These are phyloP conservation scores for Eurytemora carolleeae DNA, from an alignment of 1,140 invertebrate genomes.

Conservation along the genomic window DNA sequence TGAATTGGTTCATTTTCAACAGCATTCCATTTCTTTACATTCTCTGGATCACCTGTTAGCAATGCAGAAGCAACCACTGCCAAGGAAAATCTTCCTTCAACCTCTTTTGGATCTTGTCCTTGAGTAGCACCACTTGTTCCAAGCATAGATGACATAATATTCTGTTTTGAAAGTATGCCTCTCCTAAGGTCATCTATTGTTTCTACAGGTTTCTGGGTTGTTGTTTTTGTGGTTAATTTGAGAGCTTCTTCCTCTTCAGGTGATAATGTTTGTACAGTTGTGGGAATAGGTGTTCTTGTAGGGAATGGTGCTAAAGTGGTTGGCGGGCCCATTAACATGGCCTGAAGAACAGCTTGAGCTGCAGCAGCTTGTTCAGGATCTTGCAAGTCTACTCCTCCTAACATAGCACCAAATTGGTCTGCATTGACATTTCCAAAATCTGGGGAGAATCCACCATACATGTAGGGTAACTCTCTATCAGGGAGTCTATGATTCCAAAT, in stretches of 20 bases:
- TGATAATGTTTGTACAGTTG: too few relatives aligned
- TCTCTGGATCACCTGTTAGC: neutral
- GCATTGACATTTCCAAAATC: conserved; percentile 3
- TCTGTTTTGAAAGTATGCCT: neutral
- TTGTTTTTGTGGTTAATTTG: neutral
- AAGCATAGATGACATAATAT: neutral
- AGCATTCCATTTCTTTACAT: conserved; percentile 7
- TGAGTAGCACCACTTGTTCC: neutral
- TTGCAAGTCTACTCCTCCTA: conserved; percentile 1
- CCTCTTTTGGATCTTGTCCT: neutral
- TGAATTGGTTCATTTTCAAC: conserved; percentile 4
- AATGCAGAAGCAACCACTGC: neutral
- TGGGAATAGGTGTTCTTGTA: conserved; percentile 6
- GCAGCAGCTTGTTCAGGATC: conserved; percentile 1
- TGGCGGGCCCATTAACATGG: conserved; percentile 9
- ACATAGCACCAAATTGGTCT: conserved; percentile 7
- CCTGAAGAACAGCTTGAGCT: conserved; percentile 4
- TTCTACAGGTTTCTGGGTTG: neutral
- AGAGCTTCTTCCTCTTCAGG: too few relatives aligned
- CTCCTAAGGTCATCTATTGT: too few relatives aligned
- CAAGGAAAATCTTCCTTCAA: conserved; percentile 4
- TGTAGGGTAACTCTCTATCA: neutral
- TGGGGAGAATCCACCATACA: neutral
- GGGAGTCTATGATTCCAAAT: conserved; percentile 1
- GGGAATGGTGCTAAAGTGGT: conserved; percentile 6